Conservation (phyloP, 2,888 invertebrate species). For the Diaprepes abbreviatus region DNA sequence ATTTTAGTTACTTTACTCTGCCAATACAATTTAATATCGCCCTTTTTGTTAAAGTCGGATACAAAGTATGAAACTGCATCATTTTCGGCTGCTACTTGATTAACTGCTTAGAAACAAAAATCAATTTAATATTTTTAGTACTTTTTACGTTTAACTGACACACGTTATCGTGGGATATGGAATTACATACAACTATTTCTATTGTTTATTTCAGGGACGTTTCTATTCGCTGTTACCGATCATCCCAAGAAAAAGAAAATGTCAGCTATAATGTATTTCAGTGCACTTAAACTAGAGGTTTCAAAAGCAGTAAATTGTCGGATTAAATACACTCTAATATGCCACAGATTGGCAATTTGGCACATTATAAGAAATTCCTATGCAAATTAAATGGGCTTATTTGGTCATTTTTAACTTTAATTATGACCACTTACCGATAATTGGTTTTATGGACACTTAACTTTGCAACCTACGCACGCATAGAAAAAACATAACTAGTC, state of each 20-base stretch:
- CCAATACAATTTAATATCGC: no score
- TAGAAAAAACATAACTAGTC: background rate
- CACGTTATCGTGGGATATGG: no score
- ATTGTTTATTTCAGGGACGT: no score
- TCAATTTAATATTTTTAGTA: no score
- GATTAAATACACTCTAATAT: constrained; percentile 33
- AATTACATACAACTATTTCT: no score
- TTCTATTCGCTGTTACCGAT: no score
- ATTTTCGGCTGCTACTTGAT: no score
- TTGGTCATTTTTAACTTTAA: constrained; percentile 40
- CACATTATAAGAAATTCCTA: constrained; percentile 46
- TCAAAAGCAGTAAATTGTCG: background rate
- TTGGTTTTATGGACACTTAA: constrained; percentile 37
- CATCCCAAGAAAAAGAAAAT: background rate
- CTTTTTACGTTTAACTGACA: no score
- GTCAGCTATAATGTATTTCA: background rate
- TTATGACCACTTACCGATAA: constrained; percentile 45
- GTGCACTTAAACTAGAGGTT: background rate
- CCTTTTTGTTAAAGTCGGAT: no score
- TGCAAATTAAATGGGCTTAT: constrained; percentile 47
- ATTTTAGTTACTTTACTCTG: no score
- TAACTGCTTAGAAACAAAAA: no score
- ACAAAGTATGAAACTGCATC: no score
- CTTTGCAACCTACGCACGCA: constrained; percentile 21
- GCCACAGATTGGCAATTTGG: constrained; percentile 41